Evolutionary conservation across 2,113 vertebrate genomes (phyloP), one percentile per base, ranked within the genome.

Genomic region (Menidia beryllina): DNA sequence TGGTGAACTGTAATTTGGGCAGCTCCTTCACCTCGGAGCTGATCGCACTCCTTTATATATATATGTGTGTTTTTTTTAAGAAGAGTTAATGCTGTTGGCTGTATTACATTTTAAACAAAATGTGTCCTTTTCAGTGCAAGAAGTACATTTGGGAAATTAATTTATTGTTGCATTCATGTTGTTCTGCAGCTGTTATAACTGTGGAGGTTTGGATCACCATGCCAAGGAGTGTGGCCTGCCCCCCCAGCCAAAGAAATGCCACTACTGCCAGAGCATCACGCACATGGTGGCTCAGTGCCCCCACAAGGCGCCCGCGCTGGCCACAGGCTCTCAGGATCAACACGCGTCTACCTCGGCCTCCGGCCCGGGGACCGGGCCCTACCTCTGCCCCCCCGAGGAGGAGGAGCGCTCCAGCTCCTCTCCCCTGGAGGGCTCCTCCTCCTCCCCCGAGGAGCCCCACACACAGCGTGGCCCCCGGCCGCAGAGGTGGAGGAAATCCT

Each of bases 181-280:
- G 27, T 24, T 23, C 14, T 86, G 14, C 81, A 98, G 97, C 91
- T 99, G 98, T 95, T 99, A 98, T 92, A 99, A 99, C 94, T 99
- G 97, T 79, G 98, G 98, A 47, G 98, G 96, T 80, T 93, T 99
- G 92, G 97, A 99, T 88, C 98, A 99, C 84, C 98, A 98, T 52
- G 98, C 98, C 91, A 99, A 99, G 93, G 97, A 99, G 89, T 98
- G 97, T 93, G 96, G 95, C 90, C 94, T 99, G 70, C 97, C 97
- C 0, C 98, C 98, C 5, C 98, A 98, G 94, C 98, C 97, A 90
- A 99, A 98, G 96, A 98, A 98, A 91, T 98, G 96, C 92, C 97
- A 97, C 93, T 98, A 95, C 93, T 99, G 97, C 94, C 97, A 98
- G 92, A 98, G 97, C 92, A 95, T 97, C 86, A 95, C 89, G 87